Evolutionary conservation across 2,888 invertebrate genomes (phyloP).

Genomic region (Teinopalpus imperialis): DNA sequence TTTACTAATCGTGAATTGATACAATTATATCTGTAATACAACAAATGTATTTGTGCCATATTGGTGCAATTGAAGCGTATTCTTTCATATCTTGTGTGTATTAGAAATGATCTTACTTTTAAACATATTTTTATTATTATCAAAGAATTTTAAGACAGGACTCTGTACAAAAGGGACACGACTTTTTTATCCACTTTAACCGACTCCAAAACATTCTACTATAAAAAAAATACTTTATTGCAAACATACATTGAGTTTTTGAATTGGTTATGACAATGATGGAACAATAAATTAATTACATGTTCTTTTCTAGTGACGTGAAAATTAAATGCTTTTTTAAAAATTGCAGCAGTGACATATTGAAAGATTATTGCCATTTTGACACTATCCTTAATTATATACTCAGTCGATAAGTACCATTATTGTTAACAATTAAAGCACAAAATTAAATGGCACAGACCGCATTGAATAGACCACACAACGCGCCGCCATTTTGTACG

Average conservation of each 20-base stretch:
- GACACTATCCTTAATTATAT: constrained; percentile 62
- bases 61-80: neutral
- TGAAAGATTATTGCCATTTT: constrained; percentile 46
- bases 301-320: constrained; percentile 9
- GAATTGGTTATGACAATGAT: too few species aligned
- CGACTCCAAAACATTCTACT: constrained; percentile 24
- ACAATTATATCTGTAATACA: neutral
- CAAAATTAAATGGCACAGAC: constrained; percentile 37
- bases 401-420: constrained; percentile 72
- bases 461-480: constrained; percentile 16
- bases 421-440: constrained; percentile 59
- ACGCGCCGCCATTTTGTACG: constrained; percentile 8
- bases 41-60: constrained; percentile 8
- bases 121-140: neutral
- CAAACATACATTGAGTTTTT: constrained; percentile 13
- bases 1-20: neutral
- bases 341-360: constrained; percentile 58
- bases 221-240: constrained; percentile 18
- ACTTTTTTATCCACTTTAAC: constrained; percentile 10
- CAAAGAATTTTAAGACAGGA: constrained; percentile 16
- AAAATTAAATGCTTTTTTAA: constrained; percentile 69
- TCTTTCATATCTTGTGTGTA: neutral
- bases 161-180: constrained; percentile 10
- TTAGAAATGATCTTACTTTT: neutral
- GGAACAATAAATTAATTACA: too few species aligned